Conservation (phyloP, 1,140 invertebrate species). For the Trichoplusia ni region DNA sequence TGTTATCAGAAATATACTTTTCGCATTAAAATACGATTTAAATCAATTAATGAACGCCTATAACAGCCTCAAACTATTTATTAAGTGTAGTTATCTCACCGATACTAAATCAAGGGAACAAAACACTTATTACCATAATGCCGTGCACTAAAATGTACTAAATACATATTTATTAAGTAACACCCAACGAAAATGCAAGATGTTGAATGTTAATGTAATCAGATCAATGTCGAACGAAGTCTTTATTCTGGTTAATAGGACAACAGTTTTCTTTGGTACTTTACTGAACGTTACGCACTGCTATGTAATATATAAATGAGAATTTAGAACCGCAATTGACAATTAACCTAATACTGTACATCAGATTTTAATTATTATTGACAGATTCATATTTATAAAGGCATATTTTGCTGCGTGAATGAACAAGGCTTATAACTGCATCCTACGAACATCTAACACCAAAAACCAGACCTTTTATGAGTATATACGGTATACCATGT, state of each 20-base stretch:
- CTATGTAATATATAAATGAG: too few relatives aligned
- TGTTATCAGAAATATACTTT: not conserved
- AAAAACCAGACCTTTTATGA: too few relatives aligned
- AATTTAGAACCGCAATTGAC: too few relatives aligned
- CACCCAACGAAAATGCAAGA: conserved; percentile 21
- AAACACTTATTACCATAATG: conserved; percentile 15
- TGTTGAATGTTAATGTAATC: conserved; percentile 8
- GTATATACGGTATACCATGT: too few relatives aligned
- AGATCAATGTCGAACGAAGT: not conserved
- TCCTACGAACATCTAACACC: too few relatives aligned
- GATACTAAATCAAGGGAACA: conserved; percentile 34
- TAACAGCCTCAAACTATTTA: not conserved
- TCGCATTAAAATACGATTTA: not conserved
- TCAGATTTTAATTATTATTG: too few relatives aligned
- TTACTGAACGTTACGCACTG: too few relatives aligned
- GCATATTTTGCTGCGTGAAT: too few relatives aligned
- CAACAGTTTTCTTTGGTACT: too few relatives aligned
- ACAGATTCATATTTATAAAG: too few relatives aligned
- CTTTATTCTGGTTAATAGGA: not conserved
- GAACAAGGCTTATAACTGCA: too few relatives aligned
- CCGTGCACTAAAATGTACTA: conserved; percentile 23
- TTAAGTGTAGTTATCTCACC: not conserved
- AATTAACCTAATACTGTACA: too few relatives aligned
- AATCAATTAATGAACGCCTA: not conserved
- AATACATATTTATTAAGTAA: conserved; percentile 36